A percentile compares a stretch with the other conserved stretches of the same genome.
Evolutionary conservation across 2,888 invertebrate genomes (phyloP).

Genomic region (Cheiracanthium punctorium): DNA sequence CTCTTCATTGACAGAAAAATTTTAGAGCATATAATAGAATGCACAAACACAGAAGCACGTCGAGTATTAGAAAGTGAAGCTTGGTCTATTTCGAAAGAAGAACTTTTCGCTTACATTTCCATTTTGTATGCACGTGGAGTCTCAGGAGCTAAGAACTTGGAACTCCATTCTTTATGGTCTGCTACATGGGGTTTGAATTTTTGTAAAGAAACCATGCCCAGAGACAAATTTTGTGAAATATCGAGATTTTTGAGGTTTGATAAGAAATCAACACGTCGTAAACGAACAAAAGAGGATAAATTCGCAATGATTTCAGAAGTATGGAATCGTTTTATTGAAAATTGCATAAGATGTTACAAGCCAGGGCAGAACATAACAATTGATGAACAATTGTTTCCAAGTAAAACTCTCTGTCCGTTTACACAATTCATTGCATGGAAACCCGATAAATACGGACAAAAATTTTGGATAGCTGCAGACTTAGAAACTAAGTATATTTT

Average conservation of each 20-base stretch:
- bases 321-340: background rate
- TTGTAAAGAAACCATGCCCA: background rate
- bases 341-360: background rate
- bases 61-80: background rate
- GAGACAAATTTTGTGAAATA: slow-evolving; percentile 4
- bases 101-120: background rate
- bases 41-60: too few species aligned
- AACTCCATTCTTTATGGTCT: slow-evolving; percentile 7
- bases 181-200: background rate
- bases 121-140: background rate
- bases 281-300: background rate
- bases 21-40: too few species aligned
- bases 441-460: too few species aligned
- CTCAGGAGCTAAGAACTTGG: background rate
- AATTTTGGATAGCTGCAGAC: too few species aligned
- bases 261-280: background rate
- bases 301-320: background rate
- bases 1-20: too few species aligned
- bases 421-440: too few species aligned
- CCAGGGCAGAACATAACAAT: too few species aligned
- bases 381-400: too few species aligned
- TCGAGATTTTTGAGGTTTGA: background rate
- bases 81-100: background rate
- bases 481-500: too few species aligned
- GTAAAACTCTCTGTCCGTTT: too few species aligned